Percentiles rank a stretch among this genome's conserved stretches.
Evolutionary conservation across 2,797 vertebrate genomes (phyloP).

Genomic region (Nyctalus aviator): DNA sequence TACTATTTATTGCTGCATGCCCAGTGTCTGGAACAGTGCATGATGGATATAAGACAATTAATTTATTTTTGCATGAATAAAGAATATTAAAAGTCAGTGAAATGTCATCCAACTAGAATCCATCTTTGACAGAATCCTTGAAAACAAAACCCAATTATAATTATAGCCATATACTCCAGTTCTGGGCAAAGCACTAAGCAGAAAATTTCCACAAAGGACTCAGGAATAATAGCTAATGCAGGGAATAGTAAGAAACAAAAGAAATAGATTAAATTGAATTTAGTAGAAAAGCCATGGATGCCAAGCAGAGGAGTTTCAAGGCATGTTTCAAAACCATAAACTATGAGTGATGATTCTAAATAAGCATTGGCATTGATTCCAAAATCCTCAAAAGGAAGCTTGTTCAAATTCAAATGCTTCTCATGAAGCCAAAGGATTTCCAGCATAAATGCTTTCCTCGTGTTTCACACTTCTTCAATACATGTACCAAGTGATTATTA

Average conservation of each 20-base stretch:
- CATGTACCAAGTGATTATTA: not conserved
- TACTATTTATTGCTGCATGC: not conserved
- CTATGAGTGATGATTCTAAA: not conserved
- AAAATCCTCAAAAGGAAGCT: not conserved
- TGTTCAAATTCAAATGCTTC: slow-evolving; percentile 8
- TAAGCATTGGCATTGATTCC: not conserved
- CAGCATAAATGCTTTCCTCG: not conserved
- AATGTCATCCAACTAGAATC: not conserved
- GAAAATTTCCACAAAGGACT: not conserved
- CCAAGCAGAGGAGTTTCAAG: not conserved
- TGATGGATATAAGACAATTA: not conserved
- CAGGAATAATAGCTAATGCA: not conserved
- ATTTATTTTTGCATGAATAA: not conserved
- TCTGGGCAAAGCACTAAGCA: not conserved
- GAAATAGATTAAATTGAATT: not conserved
- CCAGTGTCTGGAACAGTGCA: not conserved
- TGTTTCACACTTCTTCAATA: not conserved
- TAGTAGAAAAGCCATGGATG: not conserved
- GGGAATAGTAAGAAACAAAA: not conserved
- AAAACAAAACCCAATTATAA: not conserved
- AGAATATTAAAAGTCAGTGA: not conserved
- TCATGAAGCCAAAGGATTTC: not conserved
- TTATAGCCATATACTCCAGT: not conserved
- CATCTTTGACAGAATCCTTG: not conserved
- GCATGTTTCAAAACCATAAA: slow-evolving; percentile 4